These are phyloP conservation scores for Watsonalla cultraria DNA, from an alignment of 2,888 invertebrate genomes.

Conservation along the genomic window DNA sequence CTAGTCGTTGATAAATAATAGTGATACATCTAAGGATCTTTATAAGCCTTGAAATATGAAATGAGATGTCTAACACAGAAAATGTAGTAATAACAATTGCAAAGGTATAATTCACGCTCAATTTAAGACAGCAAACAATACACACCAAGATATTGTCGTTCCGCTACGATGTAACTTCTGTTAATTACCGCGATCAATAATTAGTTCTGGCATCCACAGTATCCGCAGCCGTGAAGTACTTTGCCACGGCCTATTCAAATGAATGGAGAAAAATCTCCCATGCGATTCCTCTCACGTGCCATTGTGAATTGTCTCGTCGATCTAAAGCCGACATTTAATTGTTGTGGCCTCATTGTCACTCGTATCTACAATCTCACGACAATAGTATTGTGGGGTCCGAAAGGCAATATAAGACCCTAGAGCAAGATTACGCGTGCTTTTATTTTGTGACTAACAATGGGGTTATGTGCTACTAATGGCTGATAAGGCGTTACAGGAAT, in stretches of 20 bases:
- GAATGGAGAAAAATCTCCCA: constrained; percentile 53
- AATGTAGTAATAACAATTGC: neutral
- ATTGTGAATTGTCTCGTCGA: constrained; percentile 66
- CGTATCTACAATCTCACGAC: constrained; percentile 61
- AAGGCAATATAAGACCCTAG: constrained; percentile 6
- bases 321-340: constrained; percentile 62
- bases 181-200: constrained; percentile 26
- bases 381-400: constrained; percentile 23
- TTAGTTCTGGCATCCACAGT: constrained; percentile 29
- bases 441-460: constrained; percentile 1
- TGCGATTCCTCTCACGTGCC: constrained; percentile 68
- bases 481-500: neutral
- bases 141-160: constrained; percentile 20
- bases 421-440: constrained; percentile 2
- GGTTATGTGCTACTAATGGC: neutral
- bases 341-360: constrained; percentile 60
- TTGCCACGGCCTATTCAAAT: constrained; percentile 32
- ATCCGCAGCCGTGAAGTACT: constrained; percentile 31
- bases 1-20: too few species aligned
- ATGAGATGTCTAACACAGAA: neutral
- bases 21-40: too few species aligned
- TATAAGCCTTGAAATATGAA: too few species aligned
- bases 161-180: constrained; percentile 16
- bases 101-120: constrained; percentile 4
- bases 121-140: constrained; percentile 14